A percentile compares a stretch with the other conserved stretches of the same genome.
These are phyloP conservation scores for Aspidiotus destructor DNA, from an alignment of 2,888 invertebrate species.

Conservation along the genomic window DNA sequence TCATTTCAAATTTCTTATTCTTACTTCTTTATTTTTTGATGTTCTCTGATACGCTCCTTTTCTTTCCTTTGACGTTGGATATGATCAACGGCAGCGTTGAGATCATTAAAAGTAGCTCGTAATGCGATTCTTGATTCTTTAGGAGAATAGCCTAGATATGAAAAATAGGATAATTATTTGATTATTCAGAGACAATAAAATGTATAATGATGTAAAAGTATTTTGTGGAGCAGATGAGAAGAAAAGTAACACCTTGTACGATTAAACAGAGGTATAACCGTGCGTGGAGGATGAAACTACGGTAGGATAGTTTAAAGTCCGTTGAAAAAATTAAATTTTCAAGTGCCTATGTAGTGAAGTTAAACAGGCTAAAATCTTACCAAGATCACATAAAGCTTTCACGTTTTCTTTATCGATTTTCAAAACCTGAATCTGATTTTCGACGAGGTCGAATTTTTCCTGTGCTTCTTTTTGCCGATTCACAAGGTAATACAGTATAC, in stretches of 20 bases:
- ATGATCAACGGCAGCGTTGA: slow-evolving; percentile 42
- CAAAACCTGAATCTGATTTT: slow-evolving; percentile 53
- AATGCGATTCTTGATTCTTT: slow-evolving; percentile 62
- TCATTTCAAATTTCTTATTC: too few species aligned
- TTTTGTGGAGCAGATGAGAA: slow-evolving; percentile 36
- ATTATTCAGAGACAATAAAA: not conserved
- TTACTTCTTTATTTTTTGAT: slow-evolving; percentile 32
- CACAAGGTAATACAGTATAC: slow-evolving; percentile 67
- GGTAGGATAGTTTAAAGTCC: too few species aligned
- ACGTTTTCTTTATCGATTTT: slow-evolving; percentile 52
- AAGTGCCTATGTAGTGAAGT: too few species aligned
- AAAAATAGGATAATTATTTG: not conserved
- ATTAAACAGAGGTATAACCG: too few species aligned
- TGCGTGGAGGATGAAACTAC: too few species aligned
- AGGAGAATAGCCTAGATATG: slow-evolving; percentile 50
- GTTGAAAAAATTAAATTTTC: too few species aligned
- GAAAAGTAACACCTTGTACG: too few species aligned
- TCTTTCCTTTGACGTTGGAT: slow-evolving; percentile 33
- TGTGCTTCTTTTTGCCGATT: slow-evolving; percentile 56
- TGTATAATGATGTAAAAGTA: slow-evolving; percentile 35
- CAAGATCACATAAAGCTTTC: slow-evolving; percentile 46
- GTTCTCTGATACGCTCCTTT: slow-evolving; percentile 21
- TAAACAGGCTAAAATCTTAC: slow-evolving; percentile 1
- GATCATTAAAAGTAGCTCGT: slow-evolving; percentile 50
- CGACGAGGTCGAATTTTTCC: slow-evolving; percentile 52